phyloP scores from a whole-genome alignment of 2,113 vertebrate species.

The Pomatorhinus ruficollis region DNA sequence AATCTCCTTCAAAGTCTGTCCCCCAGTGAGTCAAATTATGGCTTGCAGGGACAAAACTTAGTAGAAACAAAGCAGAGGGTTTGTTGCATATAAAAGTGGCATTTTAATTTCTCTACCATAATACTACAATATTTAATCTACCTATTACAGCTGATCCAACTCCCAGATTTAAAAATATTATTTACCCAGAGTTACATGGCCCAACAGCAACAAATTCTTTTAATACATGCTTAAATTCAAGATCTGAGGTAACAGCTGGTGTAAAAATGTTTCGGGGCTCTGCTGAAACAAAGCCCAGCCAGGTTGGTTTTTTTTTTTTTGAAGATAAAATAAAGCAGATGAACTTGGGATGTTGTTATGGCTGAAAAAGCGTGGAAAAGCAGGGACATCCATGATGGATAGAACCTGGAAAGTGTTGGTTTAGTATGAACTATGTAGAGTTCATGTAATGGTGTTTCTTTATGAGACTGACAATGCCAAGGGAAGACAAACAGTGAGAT shows the following conservation, averaged over 20 bases:
- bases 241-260: neutral
- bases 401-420: neutral
- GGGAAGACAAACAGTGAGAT: constrained; percentile 83
- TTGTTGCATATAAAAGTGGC: neutral
- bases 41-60: neutral
- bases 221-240: neutral
- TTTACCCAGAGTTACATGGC: neutral
- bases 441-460: constrained; percentile 55
- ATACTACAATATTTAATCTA: neutral
- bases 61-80: neutral
- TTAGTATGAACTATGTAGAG: constrained; percentile 37
- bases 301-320: neutral
- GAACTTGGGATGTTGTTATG: constrained; percentile 4
- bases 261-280: neutral
- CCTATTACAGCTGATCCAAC: neutral
- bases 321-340: neutral
- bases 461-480: constrained; percentile 78
- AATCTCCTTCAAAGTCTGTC: neutral
- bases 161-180: neutral
- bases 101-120: neutral
- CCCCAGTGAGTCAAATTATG: neutral
- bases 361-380: constrained; percentile 46
- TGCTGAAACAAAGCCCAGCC: neutral
- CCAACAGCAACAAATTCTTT: neutral
- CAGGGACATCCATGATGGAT: constrained; percentile 48